phyloP scores from a whole-genome alignment of 2,797 vertebrate species.

The Squalus acanthias region DNA sequence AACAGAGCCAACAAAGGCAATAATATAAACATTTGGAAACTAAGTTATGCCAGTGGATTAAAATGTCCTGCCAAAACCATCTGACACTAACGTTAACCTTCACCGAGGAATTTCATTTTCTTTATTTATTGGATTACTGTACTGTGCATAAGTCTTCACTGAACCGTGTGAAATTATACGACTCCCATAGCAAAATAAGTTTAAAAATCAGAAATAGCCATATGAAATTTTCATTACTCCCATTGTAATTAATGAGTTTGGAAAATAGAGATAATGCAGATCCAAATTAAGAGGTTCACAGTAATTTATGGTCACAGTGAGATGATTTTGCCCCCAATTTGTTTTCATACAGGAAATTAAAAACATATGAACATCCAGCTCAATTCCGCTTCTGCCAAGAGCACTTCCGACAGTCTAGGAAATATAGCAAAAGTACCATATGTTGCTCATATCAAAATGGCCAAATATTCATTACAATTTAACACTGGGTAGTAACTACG shows the following conservation, averaged over 20 bases:
- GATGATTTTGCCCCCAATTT: neutral
- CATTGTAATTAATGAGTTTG: neutral
- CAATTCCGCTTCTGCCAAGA: neutral
- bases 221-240: conserved; percentile 8
- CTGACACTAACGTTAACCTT: neutral
- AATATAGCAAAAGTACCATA: neutral
- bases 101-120: neutral
- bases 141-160: neutral
- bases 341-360: neutral
- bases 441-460: neutral
- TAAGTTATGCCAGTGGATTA: neutral
- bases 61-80: neutral
- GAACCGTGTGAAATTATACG: neutral
- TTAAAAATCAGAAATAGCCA: neutral
- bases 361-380: neutral
- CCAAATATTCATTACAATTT: neutral
- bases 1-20: neutral
- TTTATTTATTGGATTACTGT: neutral
- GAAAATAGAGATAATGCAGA: neutral
- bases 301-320: conserved; percentile 15
- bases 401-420: too few relatives aligned
- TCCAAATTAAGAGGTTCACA: neutral
- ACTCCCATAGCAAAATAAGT: neutral
- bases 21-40: neutral
- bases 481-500: neutral